Evolutionary conservation across 2,113 vertebrate species (phyloP), one percentile per base, ranked within the genome.

Genomic region (Probosciger aterrimus): DNA sequence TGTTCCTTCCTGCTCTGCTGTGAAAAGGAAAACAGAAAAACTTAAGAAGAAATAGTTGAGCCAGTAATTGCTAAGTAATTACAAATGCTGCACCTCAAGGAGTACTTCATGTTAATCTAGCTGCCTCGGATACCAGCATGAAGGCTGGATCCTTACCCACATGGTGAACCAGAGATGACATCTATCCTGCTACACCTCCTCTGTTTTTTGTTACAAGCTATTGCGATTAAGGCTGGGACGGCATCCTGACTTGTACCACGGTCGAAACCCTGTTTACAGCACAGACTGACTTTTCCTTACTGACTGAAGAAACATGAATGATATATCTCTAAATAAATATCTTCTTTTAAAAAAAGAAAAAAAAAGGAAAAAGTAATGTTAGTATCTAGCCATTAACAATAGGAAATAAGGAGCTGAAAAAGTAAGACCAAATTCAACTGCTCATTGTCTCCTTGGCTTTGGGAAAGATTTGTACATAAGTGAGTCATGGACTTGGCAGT

Each of bases 231-330:
- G 39, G 67, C 49, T 44, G 22, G 59, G 59, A 82, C 2, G 5
- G 59, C 8, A 0, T 80, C 44, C 80, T 69, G 63, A 82, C 82
- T 85, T 68, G 62, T 73, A 76, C 49, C 47, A 60, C 0, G 11
- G n/a, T 60, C 11, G 8, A 67, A 93, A 52, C 28, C 73, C 82
- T 93, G 82, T 90, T 86, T 88, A 88, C 82, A 90, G 71, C 67
- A 88, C 49, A 76, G 63, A 60, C 18, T 96, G 91, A 93, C 91
- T 83, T 90, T 82, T 96, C 50, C 67, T 87, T 79, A 47, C 75
- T 65, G 82, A 85, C 70, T 69, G 60, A 27, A 55, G 74, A 76
- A 85, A 84, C 35, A 39, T 39, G 47, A 95, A 85, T 75, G 90
- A 94, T 47, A 8, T 14, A 78, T n/a, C 77, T 87, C 64, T 84